Evolutionary conservation across 1,140 invertebrate genomes (phyloP), one percentile per base, ranked within the genome.

Genomic region (Drosophila ohnishii): DNA sequence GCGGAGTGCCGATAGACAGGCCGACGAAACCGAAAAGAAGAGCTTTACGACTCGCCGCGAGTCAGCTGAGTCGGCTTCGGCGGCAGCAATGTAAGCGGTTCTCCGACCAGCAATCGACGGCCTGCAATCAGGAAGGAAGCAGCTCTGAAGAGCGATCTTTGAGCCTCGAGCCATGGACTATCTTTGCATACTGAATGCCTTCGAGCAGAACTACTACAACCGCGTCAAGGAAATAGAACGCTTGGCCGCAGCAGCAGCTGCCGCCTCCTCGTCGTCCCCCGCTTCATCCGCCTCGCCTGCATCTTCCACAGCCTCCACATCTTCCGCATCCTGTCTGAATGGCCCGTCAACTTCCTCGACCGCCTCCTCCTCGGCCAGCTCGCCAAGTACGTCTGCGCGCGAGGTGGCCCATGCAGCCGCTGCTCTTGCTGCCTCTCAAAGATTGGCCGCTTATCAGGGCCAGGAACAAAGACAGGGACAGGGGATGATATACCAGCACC

Each of bases 171-270:
- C 69, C 56, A 91, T 91, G 84, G 90, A 91, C 51, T 90, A 88
- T 62, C 64, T 90, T 34, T 73, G 75, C 62, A 78, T 85, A 56
- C 67, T 81, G 25, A 88, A 86, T 59, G 84, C 83, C 37, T 91
- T 91, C 30, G 87, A 88, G 75, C 75, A 90, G 47, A 80, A 74
- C 25, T 90, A 80, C 62, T 82, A 82, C 47, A 85, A 79, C 57
- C 81, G 71, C 37, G 85, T 86, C 19, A 89, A 83, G 72, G 84
- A 88, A 75, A 82, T 90, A 25, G 76, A 86, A 37, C 79, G 74
- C 5, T 14, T 80, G 45, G 65, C 71, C n/a, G 74, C 76, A 11
- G 66, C 60, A 13, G 59, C 66, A 11, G 67, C 45, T 16, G 66
- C 57, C 11, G 37, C 62, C 3, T 59, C 51, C 51, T 55, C 51